phyloP scores from a whole-genome alignment of 2,113 vertebrate species.

The Crotophaga sulcirostris region DNA sequence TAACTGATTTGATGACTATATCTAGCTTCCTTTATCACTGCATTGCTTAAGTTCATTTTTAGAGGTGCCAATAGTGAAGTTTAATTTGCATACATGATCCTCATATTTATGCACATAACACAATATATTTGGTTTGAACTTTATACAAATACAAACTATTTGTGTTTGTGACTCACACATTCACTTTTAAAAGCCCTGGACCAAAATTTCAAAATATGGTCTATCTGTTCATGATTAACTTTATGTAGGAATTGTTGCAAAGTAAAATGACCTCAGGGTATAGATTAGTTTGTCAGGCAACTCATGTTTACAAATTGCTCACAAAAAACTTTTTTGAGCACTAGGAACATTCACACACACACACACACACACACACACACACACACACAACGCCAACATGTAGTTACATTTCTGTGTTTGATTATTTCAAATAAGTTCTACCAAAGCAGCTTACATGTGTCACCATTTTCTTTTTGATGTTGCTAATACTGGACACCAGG shows the following conservation, averaged over 20 bases:
- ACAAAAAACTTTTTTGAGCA: neutral
- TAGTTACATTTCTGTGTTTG: neutral
- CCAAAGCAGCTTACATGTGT: neutral
- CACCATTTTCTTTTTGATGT: neutral
- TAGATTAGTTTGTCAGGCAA: neutral
- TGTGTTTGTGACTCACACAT: neutral
- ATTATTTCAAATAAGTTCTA: neutral
- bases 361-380: no score
- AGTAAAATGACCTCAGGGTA: neutral
- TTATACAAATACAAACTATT: neutral
- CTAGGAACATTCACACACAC: neutral
- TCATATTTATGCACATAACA: neutral
- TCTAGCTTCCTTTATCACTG: neutral
- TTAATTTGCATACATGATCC: neutral
- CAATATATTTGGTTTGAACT: neutral
- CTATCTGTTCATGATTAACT: neutral
- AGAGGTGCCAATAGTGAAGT: neutral
- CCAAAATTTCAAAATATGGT: neutral
- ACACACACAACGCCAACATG: accelerated
- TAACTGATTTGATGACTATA: neutral
- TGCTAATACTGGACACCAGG: neutral
- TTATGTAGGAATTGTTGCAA: neutral
- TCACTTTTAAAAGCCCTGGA: neutral
- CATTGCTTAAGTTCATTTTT: neutral
- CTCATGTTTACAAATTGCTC: neutral